Conservation (phyloP, 2,888 invertebrate species). For the Cantharis flavilabris region DNA sequence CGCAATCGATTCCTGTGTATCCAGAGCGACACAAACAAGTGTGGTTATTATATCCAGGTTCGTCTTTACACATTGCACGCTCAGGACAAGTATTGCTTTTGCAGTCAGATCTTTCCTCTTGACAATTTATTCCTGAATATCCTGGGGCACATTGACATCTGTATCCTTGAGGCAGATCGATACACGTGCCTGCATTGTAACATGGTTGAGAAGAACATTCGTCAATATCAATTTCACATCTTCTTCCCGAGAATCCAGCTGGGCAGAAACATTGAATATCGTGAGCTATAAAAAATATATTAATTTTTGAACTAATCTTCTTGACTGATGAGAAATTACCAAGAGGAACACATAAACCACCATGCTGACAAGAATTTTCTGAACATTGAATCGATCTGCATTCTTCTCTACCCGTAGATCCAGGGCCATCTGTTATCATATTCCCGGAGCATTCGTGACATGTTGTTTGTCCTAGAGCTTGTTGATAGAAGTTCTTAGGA, state of each 20-base stretch:
- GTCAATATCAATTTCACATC: slow-evolving; percentile 93
- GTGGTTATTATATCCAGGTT: slow-evolving; percentile 84
- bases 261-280: slow-evolving; percentile 91
- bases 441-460: slow-evolving; percentile 91
- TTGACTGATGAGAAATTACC: slow-evolving; percentile 45
- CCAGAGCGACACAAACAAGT: slow-evolving; percentile 94
- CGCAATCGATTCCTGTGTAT: slow-evolving; percentile 91
- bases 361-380: slow-evolving; percentile 87
- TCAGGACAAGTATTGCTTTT: slow-evolving; percentile 90
- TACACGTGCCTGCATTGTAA: slow-evolving; percentile 89
- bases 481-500: slow-evolving; percentile 90
- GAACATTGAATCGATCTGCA: slow-evolving; percentile 88
- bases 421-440: slow-evolving; percentile 81
- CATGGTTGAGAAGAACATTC: slow-evolving; percentile 95
- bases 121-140: slow-evolving; percentile 92
- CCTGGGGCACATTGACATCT: slow-evolving; percentile 86
- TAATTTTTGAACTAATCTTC: not conserved
- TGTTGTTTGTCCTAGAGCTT: slow-evolving; percentile 78
- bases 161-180: slow-evolving; percentile 91
- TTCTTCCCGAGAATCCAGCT: slow-evolving; percentile 89
- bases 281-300: slow-evolving; percentile 60
- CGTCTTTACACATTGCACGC: slow-evolving; percentile 96
- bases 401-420: slow-evolving; percentile 81
- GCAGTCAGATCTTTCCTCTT: slow-evolving; percentile 90
- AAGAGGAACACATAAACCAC: slow-evolving; percentile 87